These are phyloP conservation scores for Oncopodura yosiiana DNA, from an alignment of 1,140 invertebrate species.

Conservation along the genomic window DNA sequence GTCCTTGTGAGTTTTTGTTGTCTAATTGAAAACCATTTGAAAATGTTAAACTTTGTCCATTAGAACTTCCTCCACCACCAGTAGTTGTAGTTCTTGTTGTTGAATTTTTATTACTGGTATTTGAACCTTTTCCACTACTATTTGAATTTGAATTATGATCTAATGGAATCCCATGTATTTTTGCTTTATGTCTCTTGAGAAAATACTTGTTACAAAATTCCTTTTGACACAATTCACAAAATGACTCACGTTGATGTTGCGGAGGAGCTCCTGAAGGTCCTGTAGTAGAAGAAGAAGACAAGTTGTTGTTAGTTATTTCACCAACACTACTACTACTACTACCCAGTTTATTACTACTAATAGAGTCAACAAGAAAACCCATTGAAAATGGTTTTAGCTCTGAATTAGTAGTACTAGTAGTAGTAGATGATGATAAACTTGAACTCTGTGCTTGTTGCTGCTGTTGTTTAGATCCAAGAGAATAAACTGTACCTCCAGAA, in stretches of 20 bases:
- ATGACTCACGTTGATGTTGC: constrained; percentile 90
- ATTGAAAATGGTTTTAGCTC: no score
- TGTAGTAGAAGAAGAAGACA: no score
- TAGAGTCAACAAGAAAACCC: neutral
- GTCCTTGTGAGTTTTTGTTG: neutral
- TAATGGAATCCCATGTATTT: constrained; percentile 93
- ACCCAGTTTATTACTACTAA: neutral
- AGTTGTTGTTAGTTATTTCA: no score
- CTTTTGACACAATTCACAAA: constrained; percentile 84
- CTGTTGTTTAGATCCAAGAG: no score
- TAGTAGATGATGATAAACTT: no score
- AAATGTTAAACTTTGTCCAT: neutral
- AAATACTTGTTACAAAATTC: constrained; percentile 99
- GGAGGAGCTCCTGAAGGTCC: no score
- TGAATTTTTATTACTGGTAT: no score
- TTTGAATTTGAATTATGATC: no score
- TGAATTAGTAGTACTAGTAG: no score
- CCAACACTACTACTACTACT: neutral
- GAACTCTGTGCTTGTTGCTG: neutral
- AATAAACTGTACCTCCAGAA: no score
- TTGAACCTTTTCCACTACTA: no score
- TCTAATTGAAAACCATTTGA: constrained; percentile 9
- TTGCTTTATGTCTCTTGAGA: constrained; percentile 91
- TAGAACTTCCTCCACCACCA: constrained; percentile 10
- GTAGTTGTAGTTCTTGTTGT: constrained; percentile 14